Base-by-base conservation (phyloP, 1,140 invertebrate genomes). In the Catajapyx aquilonaris region DNA sequence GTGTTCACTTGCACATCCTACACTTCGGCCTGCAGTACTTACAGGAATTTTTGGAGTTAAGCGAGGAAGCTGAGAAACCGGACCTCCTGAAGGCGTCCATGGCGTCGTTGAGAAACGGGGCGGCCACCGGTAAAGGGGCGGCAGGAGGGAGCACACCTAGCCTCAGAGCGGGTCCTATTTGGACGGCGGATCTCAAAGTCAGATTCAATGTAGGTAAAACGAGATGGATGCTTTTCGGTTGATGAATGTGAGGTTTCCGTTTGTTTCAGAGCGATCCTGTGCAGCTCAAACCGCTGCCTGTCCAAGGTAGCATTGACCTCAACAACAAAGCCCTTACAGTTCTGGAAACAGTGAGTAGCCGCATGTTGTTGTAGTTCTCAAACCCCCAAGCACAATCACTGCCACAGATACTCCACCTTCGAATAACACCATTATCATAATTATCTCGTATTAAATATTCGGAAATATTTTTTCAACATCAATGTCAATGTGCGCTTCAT, bases 221-320 rank as follows among this genome's bases (percentile, higher is more conserved):
- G 13, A 10, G 20, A 16, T 37, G n/a, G 10, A n/a, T 40, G 11
- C 18, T 25, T 7, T 11, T 3, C 21, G 19, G 20, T 4, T 5
- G 10, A 5, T 10, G 11, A n/a, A 5, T 7, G 23, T 30, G 20
- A 21, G 17, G 19, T 30, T 31, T 40, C 38, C 37, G 28, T 39
- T 38, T 44, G 43, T 57, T 61, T 25, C 59, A 85, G 78, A 81
- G 83, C 9, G 84, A 90, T 56, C 60, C 86, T 31, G 81, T 90
- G 20, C 78, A 84, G 51, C 60, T 86, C 44, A 85, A 84, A 56
- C 71, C 76, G 42, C 41, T 63, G 4, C 53, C 75, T 25, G 56
- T 59, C 33, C 57, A 61, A 41, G 56, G 60, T 22, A 59, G 59
- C 20, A 68, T 79, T 40, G 79, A 85, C 53, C 56, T 86, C 41